A percentile compares a stretch with the other conserved stretches of the same genome.
Evolutionary conservation across 1,140 invertebrate genomes (phyloP).

Genomic region (Brachionus rotundiformis): DNA sequence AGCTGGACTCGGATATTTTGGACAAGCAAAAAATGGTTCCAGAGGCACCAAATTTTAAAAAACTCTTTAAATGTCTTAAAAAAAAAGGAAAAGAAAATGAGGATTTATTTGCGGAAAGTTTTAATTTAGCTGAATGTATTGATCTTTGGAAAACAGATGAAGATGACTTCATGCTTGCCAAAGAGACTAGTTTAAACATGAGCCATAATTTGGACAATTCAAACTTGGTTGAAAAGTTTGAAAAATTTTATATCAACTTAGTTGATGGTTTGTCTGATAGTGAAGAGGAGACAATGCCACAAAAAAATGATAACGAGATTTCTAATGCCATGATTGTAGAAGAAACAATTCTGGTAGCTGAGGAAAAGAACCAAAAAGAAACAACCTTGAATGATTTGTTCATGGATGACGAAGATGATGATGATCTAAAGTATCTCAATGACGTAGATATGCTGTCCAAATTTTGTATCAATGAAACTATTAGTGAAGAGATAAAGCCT

Average conservation of each 20-base stretch:
- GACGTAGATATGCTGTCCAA: neutral
- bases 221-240: conserved; percentile 6
- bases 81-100: conserved; percentile 41
- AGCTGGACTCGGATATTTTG: conserved; percentile 12
- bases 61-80: conserved; percentile 31
- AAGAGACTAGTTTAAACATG: neutral
- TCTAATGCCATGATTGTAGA: neutral
- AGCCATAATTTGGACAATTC: neutral
- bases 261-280: neutral
- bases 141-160: conserved; percentile 24
- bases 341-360: neutral
- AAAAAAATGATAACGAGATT: neutral
- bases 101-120: neutral
- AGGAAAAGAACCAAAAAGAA: neutral
- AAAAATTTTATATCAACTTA: conserved; percentile 24
- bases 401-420: conserved; percentile 32
- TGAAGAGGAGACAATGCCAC: neutral
- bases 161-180: neutral
- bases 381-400: conserved; percentile 43
- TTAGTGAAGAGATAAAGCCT: conserved; percentile 5
- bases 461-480: conserved; percentile 35
- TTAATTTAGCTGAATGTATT: conserved; percentile 18
- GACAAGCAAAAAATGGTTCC: conserved; percentile 8
- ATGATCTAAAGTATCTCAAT: conserved; percentile 37
- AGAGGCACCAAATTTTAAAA: conserved; percentile 36